Evolutionary conservation across 1,140 invertebrate species (phyloP).

Genomic region (Choristoneura fumiferana): DNA sequence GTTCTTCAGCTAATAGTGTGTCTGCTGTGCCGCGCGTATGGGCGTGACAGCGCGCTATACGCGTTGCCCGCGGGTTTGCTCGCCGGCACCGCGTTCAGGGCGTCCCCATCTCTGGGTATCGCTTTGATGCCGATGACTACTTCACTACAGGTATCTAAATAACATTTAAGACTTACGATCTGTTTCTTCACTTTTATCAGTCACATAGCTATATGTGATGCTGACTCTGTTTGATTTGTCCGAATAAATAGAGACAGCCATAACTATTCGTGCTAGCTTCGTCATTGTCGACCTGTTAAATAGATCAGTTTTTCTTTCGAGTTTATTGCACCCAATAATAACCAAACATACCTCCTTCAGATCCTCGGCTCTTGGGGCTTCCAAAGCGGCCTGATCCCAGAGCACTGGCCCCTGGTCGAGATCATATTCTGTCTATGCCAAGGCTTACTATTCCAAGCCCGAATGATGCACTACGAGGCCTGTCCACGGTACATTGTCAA

Average conservation of each 20-base stretch:
- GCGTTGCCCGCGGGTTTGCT: conserved; percentile 72
- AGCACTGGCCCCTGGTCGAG: conserved; percentile 62
- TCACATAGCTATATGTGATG: too few relatives aligned
- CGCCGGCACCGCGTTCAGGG: conserved; percentile 64
- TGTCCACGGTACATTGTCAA: conserved; percentile 74
- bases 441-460: conserved; percentile 70
- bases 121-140: conserved; percentile 59
- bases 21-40: conserved; percentile 57
- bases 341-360: conserved; percentile 32
- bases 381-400: conserved; percentile 58
- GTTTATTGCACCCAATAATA: too few relatives aligned
- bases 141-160: conserved; percentile 50
- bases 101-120: conserved; percentile 59
- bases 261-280: too few relatives aligned
- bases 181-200: too few relatives aligned
- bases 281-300: too few relatives aligned
- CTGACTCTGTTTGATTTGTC: too few relatives aligned
- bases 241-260: too few relatives aligned
- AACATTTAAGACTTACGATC: too few relatives aligned
- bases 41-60: conserved; percentile 61
- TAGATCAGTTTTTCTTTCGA: too few relatives aligned
- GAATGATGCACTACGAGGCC: conserved; percentile 74
- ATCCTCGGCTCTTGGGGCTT: conserved; percentile 66
- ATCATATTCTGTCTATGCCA: conserved; percentile 71
- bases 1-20: conserved; percentile 69